Base-by-base conservation (phyloP, 2,797 vertebrate genomes). In the Squalus acanthias region DNA sequence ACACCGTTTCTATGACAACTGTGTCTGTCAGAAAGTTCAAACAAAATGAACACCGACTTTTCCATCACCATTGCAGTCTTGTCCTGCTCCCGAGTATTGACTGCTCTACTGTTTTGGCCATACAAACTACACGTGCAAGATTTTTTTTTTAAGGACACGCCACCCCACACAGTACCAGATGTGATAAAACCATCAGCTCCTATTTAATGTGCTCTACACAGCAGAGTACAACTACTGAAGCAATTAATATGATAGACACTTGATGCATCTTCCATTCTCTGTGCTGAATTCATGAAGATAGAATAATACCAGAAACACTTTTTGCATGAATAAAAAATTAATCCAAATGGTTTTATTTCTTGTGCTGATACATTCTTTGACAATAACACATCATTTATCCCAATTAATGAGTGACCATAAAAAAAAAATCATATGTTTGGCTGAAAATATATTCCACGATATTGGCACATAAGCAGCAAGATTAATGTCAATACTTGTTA, bases 401-500 rank as follows among this genome's bases (percentile, higher is more conserved):
- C 94, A 95, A 95, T 95, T 95, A 95, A 95, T 69, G 70, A 76
- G 53, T 57, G 94, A 74, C 94, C 46, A 74, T 57, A 74, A 33
- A 60, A 95, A 93, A 95, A 74, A 95, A 95, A 70, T 39, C n/a
- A 20, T 46, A 74, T 76, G 50, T 53, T 72, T 95, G 94, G 70
- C 50, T 95, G 94, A 98, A 97, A 98, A 97, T 98, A 98, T 97
- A 98, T 98, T 98, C 98, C 98, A 99, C 99, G 98, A 99, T 98
- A 98, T 99, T 98, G 98, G 99, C 99, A 99, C 99, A 98, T 98
- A 99, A 99, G 99, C 99, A 99, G 99, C 99, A 98, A 99, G 98
- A 98, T 98, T 98, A 99, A 99, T 98, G 98, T 98, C 98, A 99
- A 98, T 98, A 99, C 99, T 98, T 97, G 98, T 98, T 99, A 99